Conservation (phyloP, 2,797 vertebrate genomes). For the Bryconaethiops microstoma region DNA sequence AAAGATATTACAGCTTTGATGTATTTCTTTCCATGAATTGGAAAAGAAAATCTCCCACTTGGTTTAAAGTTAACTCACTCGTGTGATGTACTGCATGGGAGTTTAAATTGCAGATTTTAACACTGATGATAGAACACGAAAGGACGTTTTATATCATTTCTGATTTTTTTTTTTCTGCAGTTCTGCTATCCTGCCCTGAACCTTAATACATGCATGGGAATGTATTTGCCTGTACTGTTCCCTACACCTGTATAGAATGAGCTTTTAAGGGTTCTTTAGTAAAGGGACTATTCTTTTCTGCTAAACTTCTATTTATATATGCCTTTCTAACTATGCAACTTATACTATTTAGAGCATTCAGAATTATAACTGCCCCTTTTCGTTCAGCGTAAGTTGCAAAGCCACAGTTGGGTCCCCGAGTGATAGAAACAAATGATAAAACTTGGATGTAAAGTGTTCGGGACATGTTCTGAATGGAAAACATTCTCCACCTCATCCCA, state of each 20-base stretch:
- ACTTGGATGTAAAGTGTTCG: conserved; percentile 31
- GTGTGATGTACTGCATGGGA: conserved; percentile 79
- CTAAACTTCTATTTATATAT: no score
- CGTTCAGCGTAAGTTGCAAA: not conserved
- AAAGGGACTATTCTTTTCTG: not conserved
- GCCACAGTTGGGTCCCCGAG: conserved; percentile 29
- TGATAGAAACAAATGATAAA: conserved; percentile 37
- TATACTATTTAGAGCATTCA: not conserved
- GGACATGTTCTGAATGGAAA: conserved; percentile 41
- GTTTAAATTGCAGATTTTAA: conserved; percentile 11
- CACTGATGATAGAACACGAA: conserved; percentile 34
- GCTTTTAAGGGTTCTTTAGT: not conserved
- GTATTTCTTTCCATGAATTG: conserved; percentile 15
- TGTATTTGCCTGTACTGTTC: not conserved
- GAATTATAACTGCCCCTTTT: not conserved
- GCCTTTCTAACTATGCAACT: no score
- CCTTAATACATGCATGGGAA: not conserved
- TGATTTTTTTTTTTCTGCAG: not conserved
- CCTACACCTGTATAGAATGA: not conserved
- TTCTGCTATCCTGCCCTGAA: not conserved
- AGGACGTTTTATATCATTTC: conserved; percentile 25
- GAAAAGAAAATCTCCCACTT: conserved; percentile 71
- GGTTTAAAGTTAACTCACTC: conserved; percentile 78
- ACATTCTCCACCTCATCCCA: conserved; percentile 27
- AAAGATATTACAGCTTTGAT: conserved; percentile 20